Evolutionary conservation across 2,888 invertebrate genomes (phyloP).

Genomic region (Amphipoea lucens): DNA sequence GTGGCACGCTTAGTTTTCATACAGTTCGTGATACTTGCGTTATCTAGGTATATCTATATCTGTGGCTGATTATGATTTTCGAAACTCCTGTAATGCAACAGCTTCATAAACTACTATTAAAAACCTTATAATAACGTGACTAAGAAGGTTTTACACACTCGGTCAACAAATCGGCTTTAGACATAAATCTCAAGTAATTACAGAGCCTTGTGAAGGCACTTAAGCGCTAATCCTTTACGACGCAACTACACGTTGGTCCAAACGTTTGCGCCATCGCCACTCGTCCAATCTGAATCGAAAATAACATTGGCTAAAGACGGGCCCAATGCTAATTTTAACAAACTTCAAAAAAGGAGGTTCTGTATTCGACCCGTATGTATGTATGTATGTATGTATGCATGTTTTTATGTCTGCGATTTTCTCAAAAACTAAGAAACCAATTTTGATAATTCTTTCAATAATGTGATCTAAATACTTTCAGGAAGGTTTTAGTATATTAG

Average conservation of each 20-base stretch:
- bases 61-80: neutral
- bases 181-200: constrained; percentile 17
- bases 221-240: constrained; percentile 25
- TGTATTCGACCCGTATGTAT: too few relatives aligned
- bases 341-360: too few relatives aligned
- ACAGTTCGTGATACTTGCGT: too few relatives aligned
- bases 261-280: neutral
- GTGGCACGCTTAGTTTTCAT: too few relatives aligned
- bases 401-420: too few relatives aligned
- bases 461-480: too few relatives aligned
- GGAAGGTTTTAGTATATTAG: too few relatives aligned
- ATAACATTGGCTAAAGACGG: neutral
- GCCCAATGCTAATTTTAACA: neutral
- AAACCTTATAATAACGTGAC: neutral
- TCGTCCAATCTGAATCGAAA: neutral
- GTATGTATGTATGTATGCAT: too few relatives aligned
- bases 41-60: too few relatives aligned
- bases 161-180: neutral
- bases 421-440: too few relatives aligned
- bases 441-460: too few relatives aligned
- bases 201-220: neutral
- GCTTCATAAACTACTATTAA: neutral
- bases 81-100: neutral
- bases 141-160: neutral
- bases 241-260: neutral